Conservation (phyloP, 2,797 vertebrate genomes). For the Meriones psammophilus region DNA sequence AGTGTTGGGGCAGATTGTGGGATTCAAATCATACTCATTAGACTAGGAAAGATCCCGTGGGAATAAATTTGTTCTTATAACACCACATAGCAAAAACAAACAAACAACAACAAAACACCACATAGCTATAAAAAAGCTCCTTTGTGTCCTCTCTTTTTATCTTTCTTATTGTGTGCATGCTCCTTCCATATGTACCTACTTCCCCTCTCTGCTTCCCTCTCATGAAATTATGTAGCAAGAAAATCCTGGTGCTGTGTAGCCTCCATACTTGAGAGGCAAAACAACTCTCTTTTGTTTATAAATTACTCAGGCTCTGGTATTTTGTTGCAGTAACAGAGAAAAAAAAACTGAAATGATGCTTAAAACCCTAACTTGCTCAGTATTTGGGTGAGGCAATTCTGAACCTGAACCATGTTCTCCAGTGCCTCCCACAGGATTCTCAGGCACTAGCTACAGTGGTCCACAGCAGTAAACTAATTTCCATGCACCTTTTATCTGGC, state of each 20-base stretch:
- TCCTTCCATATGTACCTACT: too few species aligned
- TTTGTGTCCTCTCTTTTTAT: not conserved
- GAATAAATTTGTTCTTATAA: not conserved
- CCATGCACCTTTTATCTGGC: not conserved
- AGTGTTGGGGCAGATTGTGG: too few species aligned
- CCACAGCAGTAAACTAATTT: not conserved
- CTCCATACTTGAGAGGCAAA: not conserved
- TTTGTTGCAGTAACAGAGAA: not conserved
- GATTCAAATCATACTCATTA: not conserved
- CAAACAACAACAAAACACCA: too few species aligned
- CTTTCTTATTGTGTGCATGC: too few species aligned
- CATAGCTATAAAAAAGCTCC: not conserved
- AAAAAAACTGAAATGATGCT: not conserved
- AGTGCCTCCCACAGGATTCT: not conserved
- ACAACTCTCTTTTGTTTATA: not conserved
- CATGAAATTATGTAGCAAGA: not conserved
- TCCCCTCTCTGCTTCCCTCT: not conserved
- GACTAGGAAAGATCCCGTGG: not conserved
- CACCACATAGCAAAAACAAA: not conserved
- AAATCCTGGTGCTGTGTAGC: not conserved
- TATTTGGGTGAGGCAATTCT: not conserved
- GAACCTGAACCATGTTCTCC: not conserved
- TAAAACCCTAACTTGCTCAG: not conserved
- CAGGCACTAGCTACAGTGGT: not conserved
- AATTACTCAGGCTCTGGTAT: not conserved